Conservation (phyloP, 2,797 vertebrate genomes). For the Sphenopsis melanotis region DNA sequence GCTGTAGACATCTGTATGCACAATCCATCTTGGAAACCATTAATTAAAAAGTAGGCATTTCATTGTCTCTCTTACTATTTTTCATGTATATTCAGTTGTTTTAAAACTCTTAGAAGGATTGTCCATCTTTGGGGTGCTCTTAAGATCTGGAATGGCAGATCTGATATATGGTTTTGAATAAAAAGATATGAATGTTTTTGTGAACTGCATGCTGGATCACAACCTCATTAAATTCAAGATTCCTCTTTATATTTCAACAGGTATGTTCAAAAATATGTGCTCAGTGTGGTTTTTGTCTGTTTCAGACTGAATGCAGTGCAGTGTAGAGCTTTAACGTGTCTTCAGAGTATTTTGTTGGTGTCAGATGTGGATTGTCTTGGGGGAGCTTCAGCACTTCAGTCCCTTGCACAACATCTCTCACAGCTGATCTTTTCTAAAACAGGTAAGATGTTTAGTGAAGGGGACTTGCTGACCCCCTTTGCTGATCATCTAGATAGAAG, state of each 20-base stretch:
- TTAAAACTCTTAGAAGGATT: background rate
- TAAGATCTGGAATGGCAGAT: background rate
- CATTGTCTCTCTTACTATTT: constrained; percentile 6
- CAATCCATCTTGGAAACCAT: constrained; percentile 83
- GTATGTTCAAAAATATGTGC: background rate
- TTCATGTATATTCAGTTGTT: background rate
- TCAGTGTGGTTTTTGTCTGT: background rate
- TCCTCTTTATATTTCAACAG: background rate
- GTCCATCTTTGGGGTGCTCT: background rate
- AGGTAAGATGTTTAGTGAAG: constrained; percentile 67
- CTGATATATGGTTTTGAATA: background rate
- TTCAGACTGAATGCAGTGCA: constrained; percentile 87
- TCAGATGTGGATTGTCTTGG: constrained; percentile 89
- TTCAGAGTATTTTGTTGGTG: constrained; percentile 89
- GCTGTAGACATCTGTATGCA: constrained; percentile 83
- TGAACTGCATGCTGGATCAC: background rate
- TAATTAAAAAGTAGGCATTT: constrained; percentile 87
- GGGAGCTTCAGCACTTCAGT: constrained; percentile 83
- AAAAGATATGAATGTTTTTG: background rate
- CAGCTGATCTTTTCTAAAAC: constrained; percentile 83
- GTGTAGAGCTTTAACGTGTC: constrained; percentile 89
- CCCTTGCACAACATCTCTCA: constrained; percentile 86
- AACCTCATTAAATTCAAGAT: background rate
- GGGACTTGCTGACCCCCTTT: background rate
- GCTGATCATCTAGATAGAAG: background rate